Conservation (phyloP, 2,888 invertebrate species). For the Dynastes hyllus region DNA sequence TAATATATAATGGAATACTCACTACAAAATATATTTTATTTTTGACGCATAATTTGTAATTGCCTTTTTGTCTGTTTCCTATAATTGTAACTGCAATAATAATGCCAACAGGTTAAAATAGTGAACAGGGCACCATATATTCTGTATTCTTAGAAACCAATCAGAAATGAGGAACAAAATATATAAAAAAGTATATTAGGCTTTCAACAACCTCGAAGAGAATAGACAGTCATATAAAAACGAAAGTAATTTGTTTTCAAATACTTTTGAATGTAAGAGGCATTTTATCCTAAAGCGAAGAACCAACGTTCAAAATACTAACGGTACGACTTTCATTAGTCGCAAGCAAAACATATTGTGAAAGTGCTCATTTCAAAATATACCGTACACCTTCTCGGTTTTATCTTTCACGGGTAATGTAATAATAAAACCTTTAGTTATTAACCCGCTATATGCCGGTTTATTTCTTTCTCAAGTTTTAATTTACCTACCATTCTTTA, state of each 20-base stretch:
- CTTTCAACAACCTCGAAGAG: too few species aligned
- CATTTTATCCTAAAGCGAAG: conserved; percentile 15
- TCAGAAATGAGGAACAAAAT: too few species aligned
- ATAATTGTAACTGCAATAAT: too few species aligned
- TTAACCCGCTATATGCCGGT: not conserved
- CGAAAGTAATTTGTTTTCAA: conserved; percentile 28
- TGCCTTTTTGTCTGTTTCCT: too few species aligned
- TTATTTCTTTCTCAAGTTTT: not conserved
- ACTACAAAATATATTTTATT: too few species aligned
- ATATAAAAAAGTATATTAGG: too few species aligned
- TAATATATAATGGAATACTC: too few species aligned
- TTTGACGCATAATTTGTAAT: too few species aligned
- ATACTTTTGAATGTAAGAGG: conserved; percentile 20
- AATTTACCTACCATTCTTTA: conserved; percentile 17
- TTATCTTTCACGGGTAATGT: not conserved
- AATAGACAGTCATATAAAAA: not conserved
- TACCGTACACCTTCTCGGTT: not conserved
- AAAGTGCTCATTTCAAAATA: conserved; percentile 19
- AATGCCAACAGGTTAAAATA: too few species aligned
- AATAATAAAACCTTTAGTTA: not conserved
- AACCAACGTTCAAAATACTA: conserved; percentile 15
- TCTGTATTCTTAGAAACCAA: too few species aligned
- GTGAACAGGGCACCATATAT: too few species aligned
- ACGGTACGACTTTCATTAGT: conserved; percentile 40
- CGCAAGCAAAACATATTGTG: conserved; percentile 26